Percentiles rank a stretch among this genome's conserved stretches.
These are phyloP conservation scores for Emydura subglobosa DNA, from an alignment of 2,113 vertebrate species.

Conservation along the genomic window DNA sequence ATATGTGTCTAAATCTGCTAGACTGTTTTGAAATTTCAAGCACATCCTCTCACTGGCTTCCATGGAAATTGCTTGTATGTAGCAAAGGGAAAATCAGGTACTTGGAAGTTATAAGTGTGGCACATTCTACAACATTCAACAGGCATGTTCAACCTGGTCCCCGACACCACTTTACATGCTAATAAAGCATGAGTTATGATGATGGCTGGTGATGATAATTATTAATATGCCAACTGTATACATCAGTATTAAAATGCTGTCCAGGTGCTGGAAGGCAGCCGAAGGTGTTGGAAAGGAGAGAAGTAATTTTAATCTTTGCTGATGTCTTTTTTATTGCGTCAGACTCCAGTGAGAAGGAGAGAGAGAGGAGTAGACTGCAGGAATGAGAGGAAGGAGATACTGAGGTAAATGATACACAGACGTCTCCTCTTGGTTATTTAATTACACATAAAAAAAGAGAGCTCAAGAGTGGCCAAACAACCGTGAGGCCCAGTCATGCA, in stretches of 20 bases:
- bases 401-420: neutral
- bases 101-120: slow-evolving; percentile 19
- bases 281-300: neutral
- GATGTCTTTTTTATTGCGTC: neutral
- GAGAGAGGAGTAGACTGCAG: neutral
- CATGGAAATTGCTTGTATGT: slow-evolving; percentile 11
- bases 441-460: neutral
- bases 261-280: slow-evolving; percentile 7
- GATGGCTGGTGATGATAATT: neutral
- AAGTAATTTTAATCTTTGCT: neutral
- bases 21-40: neutral
- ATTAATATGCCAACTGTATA: slow-evolving; percentile 21
- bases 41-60: neutral
- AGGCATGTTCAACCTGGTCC: neutral
- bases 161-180: neutral
- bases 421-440: neutral
- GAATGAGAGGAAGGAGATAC: neutral
- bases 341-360: neutral
- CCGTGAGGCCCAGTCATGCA: neutral
- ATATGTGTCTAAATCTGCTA: slow-evolving; percentile 36
- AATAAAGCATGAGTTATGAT: slow-evolving; percentile 10
- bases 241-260: slow-evolving; percentile 8
- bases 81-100: neutral
- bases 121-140: slow-evolving; percentile 8
- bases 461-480: neutral